A percentile compares a stretch with the other conserved stretches of the same genome.
Evolutionary conservation across 2,113 vertebrate genomes (phyloP).

Genomic region (Leiothrix lutea): DNA sequence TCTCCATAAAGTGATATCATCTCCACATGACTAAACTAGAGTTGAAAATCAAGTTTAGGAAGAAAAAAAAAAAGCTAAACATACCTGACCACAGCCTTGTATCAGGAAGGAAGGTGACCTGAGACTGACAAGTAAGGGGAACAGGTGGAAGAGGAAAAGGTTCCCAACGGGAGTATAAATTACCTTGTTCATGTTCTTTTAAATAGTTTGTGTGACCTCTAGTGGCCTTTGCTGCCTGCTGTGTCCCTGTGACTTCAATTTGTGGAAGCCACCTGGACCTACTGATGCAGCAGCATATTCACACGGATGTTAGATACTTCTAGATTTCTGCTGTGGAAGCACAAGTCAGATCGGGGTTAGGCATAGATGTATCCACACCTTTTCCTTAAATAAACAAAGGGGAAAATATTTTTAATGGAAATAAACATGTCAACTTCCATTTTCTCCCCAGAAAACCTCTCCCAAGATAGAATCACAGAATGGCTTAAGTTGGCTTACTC

Average conservation of each 20-base stretch:
- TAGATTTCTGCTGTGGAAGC: not conserved
- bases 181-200: not conserved
- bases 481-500: not conserved
- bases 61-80: not conserved
- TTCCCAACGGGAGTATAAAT: not conserved
- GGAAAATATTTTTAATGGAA: not conserved
- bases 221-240: conserved; percentile 16
- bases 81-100: not conserved
- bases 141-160: not conserved
- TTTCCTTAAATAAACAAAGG: not conserved
- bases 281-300: not conserved
- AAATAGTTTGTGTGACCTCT: conserved; percentile 23
- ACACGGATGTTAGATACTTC: not conserved
- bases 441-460: not conserved
- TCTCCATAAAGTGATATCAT: conserved; percentile 14
- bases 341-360: not conserved
- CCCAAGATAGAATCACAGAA: not conserved
- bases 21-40: conserved; percentile 25
- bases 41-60: not conserved
- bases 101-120: not conserved
- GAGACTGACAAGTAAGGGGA: not conserved
- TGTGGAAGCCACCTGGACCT: not conserved
- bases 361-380: not conserved
- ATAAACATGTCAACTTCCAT: not conserved
- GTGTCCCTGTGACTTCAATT: not conserved